Evolutionary conservation across 2,113 vertebrate genomes (phyloP), one percentile per base, ranked within the genome.

Genomic region (Coreoperca whiteheadi): DNA sequence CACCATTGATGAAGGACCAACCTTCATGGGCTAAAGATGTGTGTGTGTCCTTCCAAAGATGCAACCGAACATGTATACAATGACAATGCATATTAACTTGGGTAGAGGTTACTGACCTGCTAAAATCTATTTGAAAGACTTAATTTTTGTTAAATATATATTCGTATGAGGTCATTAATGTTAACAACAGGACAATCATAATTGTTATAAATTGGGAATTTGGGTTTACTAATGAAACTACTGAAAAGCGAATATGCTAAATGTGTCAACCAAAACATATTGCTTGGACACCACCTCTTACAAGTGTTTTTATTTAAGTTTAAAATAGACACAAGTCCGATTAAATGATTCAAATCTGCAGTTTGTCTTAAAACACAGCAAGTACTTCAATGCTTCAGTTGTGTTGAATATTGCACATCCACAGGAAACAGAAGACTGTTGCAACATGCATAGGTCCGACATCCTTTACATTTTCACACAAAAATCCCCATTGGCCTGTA

Each of bases 371-470:
- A 69, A 81, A 86, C 57, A 74, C 72, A 87, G 69, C 50, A 69
- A 46, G 43, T 54, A 73, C 23, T 59, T 70, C 74, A 11, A 57
- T 30, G 77, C 70, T 72, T 77, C 82, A 72, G 67, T 21, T 54
- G 77, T 59, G 85, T 63, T 72, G 81, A 86, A 77, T 65, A 74
- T 79, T 82, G 85, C 82, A 87, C 84, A 90, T 84, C 82, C 74
- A 85, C 67, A 79, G 79, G 75, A 81, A 80, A 87, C 64, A 85
- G 54, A 88, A 75, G 65, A 90, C 82, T 73, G 79, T 63, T 78
- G 86, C 79, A 77, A 81, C 88, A 86, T 90, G 90, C 87, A 87
- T 83, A 85, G 79, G 30, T 87, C 82, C 83, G 18, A 89, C 74
- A 83, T 67, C 82, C 51, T 66, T 79, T 74, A 81, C 57, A 85